These are phyloP conservation scores for Pipistrellus kuhlii DNA, from an alignment of 2,797 vertebrate species.

Conservation along the genomic window DNA sequence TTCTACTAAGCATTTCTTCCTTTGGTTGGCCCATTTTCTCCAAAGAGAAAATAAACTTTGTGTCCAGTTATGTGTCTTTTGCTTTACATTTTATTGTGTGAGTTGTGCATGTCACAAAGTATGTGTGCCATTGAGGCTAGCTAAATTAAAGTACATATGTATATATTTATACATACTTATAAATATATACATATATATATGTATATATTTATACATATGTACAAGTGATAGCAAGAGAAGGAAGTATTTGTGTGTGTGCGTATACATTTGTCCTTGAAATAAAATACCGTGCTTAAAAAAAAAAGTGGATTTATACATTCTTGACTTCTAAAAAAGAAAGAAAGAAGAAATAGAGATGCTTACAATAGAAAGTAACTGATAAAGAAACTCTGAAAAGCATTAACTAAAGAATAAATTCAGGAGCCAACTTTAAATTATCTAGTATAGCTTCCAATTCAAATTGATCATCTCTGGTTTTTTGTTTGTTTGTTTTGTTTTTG, in stretches of 20 bases:
- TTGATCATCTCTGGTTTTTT: slow-evolving; percentile 56
- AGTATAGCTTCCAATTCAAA: not conserved
- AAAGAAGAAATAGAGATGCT: not conserved
- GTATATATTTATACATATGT: not conserved
- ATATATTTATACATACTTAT: not conserved
- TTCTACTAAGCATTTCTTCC: not conserved
- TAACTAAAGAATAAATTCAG: slow-evolving; percentile 39
- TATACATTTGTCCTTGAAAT: not conserved
- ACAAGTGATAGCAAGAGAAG: not conserved
- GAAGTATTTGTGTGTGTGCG: not conserved
- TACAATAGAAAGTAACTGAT: not conserved
- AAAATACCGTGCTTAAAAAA: not conserved
- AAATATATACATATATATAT: no score
- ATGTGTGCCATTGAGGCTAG: not conserved
- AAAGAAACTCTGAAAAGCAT: not conserved
- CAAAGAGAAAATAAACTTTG: not conserved
- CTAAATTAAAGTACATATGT: slow-evolving; percentile 15
- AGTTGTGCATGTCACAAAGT: not conserved
- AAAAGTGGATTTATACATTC: not conserved
- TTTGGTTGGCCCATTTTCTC: not conserved
- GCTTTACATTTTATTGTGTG: slow-evolving; percentile 4
- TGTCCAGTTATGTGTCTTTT: not conserved
- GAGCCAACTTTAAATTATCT: not conserved
- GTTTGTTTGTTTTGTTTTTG: not conserved
- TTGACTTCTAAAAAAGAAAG: not conserved